These are phyloP conservation scores for Peromyscus maniculatus DNA, from an alignment of 2,113 vertebrate species.

Conservation along the genomic window DNA sequence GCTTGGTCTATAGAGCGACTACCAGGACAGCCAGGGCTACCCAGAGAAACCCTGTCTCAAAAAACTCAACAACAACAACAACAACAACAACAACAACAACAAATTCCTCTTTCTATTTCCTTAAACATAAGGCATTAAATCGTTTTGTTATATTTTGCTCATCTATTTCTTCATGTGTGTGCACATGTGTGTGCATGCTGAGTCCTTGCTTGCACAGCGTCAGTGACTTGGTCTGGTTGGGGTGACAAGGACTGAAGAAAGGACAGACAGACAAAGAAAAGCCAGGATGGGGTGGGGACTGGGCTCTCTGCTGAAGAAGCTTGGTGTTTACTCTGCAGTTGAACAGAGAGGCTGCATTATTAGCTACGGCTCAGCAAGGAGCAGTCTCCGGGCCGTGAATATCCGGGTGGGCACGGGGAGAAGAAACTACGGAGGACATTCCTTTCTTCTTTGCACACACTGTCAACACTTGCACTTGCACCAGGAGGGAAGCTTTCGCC, in stretches of 20 bases:
- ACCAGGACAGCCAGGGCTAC: not conserved
- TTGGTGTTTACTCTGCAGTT: not conserved
- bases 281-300: not conserved
- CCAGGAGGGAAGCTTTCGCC: not conserved
- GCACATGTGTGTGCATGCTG: not conserved
- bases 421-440: not conserved
- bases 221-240: not conserved
- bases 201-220: not conserved
- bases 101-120: slow-evolving; percentile 6
- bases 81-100: not conserved
- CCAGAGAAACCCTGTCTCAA: not conserved
- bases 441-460: too few species aligned
- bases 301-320: not conserved
- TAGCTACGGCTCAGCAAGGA: not conserved
- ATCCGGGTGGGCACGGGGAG: too few species aligned
- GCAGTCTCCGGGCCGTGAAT: not conserved
- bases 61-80: not conserved
- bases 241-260: not conserved
- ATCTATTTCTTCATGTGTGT: not conserved
- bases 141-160: not conserved
- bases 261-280: not conserved
- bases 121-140: not conserved
- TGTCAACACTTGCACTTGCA: not conserved
- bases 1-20: not conserved
- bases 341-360: not conserved